Evolutionary conservation across 2,888 invertebrate species (phyloP).

Genomic region (Chrysodeixis includens): DNA sequence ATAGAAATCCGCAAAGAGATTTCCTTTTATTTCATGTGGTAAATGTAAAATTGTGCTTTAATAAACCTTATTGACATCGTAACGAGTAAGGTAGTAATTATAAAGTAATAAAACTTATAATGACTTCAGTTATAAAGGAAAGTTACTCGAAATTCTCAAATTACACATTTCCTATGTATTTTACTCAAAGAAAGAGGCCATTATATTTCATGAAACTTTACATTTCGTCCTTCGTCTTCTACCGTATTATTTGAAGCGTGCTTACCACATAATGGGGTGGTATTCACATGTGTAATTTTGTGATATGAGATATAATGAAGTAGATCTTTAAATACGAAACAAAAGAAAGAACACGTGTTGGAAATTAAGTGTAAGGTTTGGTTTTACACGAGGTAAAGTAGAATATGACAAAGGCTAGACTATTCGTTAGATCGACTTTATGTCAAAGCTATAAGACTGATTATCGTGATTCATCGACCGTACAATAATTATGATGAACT

Average conservation of each 20-base stretch:
- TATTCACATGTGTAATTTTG: not conserved
- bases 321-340: not conserved
- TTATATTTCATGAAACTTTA: slow-evolving; percentile 9
- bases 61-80: not conserved
- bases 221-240: not conserved
- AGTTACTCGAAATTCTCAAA: slow-evolving; percentile 3
- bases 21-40: not conserved
- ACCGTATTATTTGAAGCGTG: slow-evolving; percentile 3
- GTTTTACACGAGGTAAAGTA: not conserved
- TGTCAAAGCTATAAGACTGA: not conserved
- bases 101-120: slow-evolving; percentile 8
- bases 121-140: not conserved
- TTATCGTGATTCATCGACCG: no score
- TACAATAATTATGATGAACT: no score
- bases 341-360: not conserved
- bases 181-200: slow-evolving; percentile 4
- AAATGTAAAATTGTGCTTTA: not conserved
- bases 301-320: slow-evolving; percentile 4
- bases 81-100: slow-evolving; percentile 3
- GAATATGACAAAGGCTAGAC: not conserved
- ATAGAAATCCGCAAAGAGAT: not conserved
- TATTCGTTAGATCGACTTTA: not conserved
- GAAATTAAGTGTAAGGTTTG: not conserved
- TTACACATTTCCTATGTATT: slow-evolving; percentile 9
- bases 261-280: not conserved